Evolutionary conservation across 2,888 invertebrate species (phyloP), one percentile per base, ranked within the genome.

Genomic region (Campoplex capitator): DNA sequence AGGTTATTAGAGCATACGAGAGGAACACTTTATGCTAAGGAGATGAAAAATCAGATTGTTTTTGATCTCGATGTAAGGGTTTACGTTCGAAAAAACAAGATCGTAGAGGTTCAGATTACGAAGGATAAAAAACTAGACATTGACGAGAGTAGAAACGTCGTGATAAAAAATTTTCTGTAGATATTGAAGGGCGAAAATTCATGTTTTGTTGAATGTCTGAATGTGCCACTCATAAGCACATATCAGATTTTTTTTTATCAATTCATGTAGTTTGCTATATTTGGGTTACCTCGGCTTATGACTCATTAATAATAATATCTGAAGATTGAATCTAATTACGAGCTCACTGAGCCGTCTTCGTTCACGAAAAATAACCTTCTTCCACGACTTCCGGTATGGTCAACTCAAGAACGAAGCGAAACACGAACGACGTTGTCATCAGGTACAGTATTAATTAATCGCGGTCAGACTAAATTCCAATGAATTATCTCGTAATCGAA

Each of bases 341-440:
- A 32, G 62, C 32, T 62, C 32, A 62, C 62, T 32, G 62, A 62
- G 32, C 28, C 71, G 9, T 51, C 32, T 71, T 71, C 71, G 32
- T 51, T 71, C 51, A 71, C 32, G 71, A 51, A 51, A 32, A 51
- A 35, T 51, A 18, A 48, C 42, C 68, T n/a, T 42, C 42, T 71
- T 13, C 28, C 18, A 11, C 71, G 71, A 51, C 71, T 71, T 71
- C 48, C 32, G 32, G 71, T 35, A 32, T 62, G 62, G 71, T 51
- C 62, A 62, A 2, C 6, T 32, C 32, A 32, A 62, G 62, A 32
- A 32, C 16, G 16, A 32, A 62, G 16, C 58, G 16, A 62, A 62
- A 11, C 32, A 62, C 16, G 32, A 32, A 32, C 62, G 32, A 32
- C 32, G 13, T 6, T 38, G 62, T 16, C 32, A 32, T 23, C 32